These are phyloP conservation scores for Aphyosemion australe DNA, from an alignment of 2,113 vertebrate genomes.

Conservation along the genomic window DNA sequence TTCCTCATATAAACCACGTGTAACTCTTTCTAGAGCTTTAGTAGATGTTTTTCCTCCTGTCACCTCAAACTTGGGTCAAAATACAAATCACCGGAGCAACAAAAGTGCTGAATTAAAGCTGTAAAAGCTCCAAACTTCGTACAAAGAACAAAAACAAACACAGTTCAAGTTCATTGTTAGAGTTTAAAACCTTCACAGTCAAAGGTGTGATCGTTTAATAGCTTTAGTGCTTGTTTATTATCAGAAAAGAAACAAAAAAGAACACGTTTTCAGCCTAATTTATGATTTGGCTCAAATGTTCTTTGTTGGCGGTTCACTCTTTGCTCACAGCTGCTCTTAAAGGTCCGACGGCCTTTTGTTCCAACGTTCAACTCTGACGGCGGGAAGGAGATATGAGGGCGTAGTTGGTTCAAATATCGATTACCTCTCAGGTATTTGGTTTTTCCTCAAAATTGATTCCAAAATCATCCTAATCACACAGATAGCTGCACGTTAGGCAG, in stretches of 20 bases:
- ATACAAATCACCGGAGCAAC: too few species aligned
- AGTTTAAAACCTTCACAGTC: too few species aligned
- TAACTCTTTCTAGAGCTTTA: not conserved
- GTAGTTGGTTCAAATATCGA: slow-evolving; percentile 65
- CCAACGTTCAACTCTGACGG: slow-evolving; percentile 35
- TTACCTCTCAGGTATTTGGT: slow-evolving; percentile 62
- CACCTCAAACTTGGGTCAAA: too few species aligned
- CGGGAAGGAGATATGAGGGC: slow-evolving; percentile 54
- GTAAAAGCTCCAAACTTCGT: not conserved
- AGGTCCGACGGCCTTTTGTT: slow-evolving; percentile 58
- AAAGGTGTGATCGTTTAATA: not conserved
- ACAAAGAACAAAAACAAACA: too few species aligned
- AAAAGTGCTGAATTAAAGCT: too few species aligned
- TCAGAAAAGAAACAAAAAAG: slow-evolving; percentile 15
- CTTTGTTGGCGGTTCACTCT: slow-evolving; percentile 51
- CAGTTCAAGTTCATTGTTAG: too few species aligned
- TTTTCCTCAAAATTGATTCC: slow-evolving; percentile 62
- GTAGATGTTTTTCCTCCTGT: too few species aligned
- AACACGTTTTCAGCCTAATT: slow-evolving; percentile 30
- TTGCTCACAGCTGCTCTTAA: slow-evolving; percentile 53
- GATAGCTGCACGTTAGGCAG: slow-evolving; percentile 51
- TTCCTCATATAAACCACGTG: not conserved
- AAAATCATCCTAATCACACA: slow-evolving; percentile 61
- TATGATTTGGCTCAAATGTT: slow-evolving; percentile 41
- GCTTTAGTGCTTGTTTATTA: not conserved